Evolutionary conservation across 2,888 invertebrate species (phyloP), one percentile per base, ranked within the genome.

Genomic region (Cinara cedri): DNA sequence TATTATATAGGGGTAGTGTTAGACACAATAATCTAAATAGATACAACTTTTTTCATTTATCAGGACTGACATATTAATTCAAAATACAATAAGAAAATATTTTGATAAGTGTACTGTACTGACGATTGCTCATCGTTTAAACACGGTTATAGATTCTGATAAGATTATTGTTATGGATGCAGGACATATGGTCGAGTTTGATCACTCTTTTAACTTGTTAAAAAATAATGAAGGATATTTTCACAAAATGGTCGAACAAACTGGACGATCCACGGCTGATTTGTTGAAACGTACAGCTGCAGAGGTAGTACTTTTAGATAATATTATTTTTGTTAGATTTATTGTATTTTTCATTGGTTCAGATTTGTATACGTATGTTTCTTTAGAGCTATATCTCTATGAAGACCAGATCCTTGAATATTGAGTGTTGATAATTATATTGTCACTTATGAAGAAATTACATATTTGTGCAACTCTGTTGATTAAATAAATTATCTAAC

Each of bases 121-220:
- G 57, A 96, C 96, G 0, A 94, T 97, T 54, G 96, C 96, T 6
- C 96, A 97, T 6, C 34, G 97, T 60, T 88, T 97, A 42, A 92
- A 96, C 85, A 97, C 96, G 0, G 93, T 97, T 82, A 96, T 97
- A 6, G 34, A 34, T 34, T 34, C 34, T 6, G 34, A 34, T 6
- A 34, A 34, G 34, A 34, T 91, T 96, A 97, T 86, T 94, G 51
- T 51, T 2, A 13, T 51, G 51, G 51, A 51, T 16, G 94, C 0
- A 94, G 51, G 51, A 14, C 16, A 4, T 14, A 16, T 16, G 1
- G 51, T 51, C 3, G 92, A 93, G 86, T 92, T 90, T 83, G 92
- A 91, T 85, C 89, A 90, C 83, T 92, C 93, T 0, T 87, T 91
- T 85, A 87, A 89, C 81, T 86, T 93, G 74, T 87, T 93, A 54